These are phyloP conservation scores for Drosophila rubida DNA, from an alignment of 2,888 invertebrate genomes.

Conservation along the genomic window DNA sequence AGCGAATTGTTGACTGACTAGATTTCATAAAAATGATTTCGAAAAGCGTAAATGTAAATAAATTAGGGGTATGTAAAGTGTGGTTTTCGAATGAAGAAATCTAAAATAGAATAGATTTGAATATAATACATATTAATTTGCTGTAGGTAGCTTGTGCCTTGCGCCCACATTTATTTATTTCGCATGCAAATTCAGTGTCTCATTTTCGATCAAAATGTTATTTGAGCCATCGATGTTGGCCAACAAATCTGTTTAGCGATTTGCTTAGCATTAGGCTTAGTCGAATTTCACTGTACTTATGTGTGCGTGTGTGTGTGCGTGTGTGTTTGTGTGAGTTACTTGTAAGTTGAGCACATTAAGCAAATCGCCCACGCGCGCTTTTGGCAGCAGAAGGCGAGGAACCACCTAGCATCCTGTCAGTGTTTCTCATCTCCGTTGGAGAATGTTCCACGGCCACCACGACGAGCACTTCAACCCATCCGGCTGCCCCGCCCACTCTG, in stretches of 20 bases:
- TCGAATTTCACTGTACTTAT: conserved; percentile 28
- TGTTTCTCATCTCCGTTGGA: conserved; percentile 67
- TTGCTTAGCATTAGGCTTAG: conserved; percentile 9
- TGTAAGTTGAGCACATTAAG: conserved; percentile 62
- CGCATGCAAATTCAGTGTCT: background rate
- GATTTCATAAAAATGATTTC: no score
- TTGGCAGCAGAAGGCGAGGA: conserved; percentile 40
- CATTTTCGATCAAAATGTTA: background rate
- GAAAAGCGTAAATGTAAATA: no score
- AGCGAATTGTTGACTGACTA: no score
- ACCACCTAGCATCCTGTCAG: conserved; percentile 57
- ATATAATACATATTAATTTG: background rate
- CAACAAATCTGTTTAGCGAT: conserved; percentile 3
- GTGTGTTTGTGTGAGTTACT: conserved; percentile 29
- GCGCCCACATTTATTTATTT: background rate
- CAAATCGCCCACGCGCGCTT: conserved; percentile 64
- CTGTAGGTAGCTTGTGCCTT: background rate
- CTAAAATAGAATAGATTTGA: no score
- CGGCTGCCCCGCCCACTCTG: conserved; percentile 5
- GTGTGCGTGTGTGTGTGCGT: conserved; percentile 17
- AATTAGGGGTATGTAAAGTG: no score
- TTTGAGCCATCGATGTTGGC: background rate
- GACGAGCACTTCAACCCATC: background rate
- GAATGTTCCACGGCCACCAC: background rate
- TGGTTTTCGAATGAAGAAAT: no score